Percentiles rank a stretch among this genome's conserved stretches.
Conservation (phyloP, 2,797 vertebrate species). For the Tolypeutes matacus region DNA sequence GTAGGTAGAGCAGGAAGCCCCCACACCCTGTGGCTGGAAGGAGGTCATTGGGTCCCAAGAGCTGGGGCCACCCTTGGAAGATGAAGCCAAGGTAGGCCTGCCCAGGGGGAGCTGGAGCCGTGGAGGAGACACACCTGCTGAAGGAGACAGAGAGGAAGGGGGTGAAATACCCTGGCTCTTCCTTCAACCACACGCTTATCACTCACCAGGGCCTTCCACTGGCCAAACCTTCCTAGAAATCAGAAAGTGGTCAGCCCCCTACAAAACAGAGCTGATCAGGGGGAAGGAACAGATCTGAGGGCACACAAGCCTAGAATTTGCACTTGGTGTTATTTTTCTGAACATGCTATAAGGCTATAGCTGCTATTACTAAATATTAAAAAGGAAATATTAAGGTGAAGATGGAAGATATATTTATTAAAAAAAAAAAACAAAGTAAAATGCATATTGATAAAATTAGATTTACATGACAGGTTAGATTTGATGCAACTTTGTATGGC, state of each 20-base stretch:
- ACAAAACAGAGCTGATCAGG: background rate
- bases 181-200: background rate
- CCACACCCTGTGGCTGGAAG: background rate
- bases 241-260: background rate
- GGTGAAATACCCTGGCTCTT: accelerated
- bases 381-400: background rate
- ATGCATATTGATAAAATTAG: background rate
- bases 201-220: background rate
- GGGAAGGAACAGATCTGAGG: background rate
- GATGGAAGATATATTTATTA: background rate
- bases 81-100: background rate
- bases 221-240: background rate
- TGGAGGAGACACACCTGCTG: background rate
- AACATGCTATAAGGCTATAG: background rate
- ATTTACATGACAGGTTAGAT: background rate
- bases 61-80: background rate
- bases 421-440: background rate
- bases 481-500: background rate
- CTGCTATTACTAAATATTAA: background rate
- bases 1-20: background rate
- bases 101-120: background rate
- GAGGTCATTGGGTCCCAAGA: background rate
- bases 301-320: background rate
- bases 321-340: background rate
- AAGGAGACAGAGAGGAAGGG: background rate